A percentile compares a stretch with the other conserved stretches of the same genome.
phyloP scores from a whole-genome alignment of 2,888 invertebrate species.

The Scrobipalpa atriplicella region DNA sequence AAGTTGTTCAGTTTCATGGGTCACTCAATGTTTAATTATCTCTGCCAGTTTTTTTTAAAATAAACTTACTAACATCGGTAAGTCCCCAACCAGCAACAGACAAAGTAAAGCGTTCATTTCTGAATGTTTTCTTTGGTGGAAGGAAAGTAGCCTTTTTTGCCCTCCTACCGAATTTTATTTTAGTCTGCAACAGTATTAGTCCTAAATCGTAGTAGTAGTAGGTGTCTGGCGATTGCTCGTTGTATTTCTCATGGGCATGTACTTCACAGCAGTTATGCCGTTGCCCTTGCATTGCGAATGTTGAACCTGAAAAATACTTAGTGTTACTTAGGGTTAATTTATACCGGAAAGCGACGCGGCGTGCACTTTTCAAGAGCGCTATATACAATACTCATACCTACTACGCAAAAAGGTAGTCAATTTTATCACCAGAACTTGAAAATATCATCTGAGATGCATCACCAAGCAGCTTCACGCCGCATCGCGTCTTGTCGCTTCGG shows the following conservation, averaged over 20 bases:
- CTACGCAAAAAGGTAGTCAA: no score
- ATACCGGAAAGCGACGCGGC: no score
- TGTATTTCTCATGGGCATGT: neutral
- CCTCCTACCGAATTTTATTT: neutral
- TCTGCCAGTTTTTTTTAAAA: no score
- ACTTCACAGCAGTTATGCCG: neutral
- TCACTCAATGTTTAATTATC: no score
- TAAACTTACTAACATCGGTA: constrained; percentile 1
- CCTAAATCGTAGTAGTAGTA: constrained; percentile 6
- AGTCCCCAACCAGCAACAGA: constrained; percentile 13
- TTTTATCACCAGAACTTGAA: no score
- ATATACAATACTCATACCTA: no score
- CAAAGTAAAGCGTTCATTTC: neutral
- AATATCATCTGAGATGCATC: no score
- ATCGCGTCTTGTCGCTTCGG: no score
- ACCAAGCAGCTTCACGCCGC: no score
- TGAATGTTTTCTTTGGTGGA: neutral
- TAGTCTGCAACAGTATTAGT: neutral
- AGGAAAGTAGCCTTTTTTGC: neutral
- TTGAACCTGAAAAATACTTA: neutral
- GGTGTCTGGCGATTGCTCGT: neutral
- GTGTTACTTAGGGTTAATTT: neutral
- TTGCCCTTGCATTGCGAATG: neutral
- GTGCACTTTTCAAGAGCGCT: no score
- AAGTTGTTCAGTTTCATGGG: no score